Evolutionary conservation across 35 echinoderm and acorn worm species (phyloP).

Genomic region (Chiridota heheva): DNA sequence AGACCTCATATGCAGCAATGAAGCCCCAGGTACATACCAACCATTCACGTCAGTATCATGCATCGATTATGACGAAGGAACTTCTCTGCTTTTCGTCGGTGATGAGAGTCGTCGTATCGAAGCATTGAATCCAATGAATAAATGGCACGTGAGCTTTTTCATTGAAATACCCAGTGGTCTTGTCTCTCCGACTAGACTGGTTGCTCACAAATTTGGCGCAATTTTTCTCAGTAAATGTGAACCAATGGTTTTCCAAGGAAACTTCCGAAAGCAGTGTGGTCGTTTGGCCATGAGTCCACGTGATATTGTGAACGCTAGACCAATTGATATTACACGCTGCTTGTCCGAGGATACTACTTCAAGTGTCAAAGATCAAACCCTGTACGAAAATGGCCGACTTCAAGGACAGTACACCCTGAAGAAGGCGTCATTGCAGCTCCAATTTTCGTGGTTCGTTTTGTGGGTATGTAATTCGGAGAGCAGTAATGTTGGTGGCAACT

Average conservation of each 20-base stretch:
- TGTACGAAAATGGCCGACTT: slow-evolving; percentile 9
- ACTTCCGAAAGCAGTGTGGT: slow-evolving; percentile 36
- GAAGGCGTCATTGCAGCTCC: neutral
- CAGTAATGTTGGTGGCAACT: neutral
- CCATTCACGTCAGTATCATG: neutral
- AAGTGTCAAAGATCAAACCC: neutral
- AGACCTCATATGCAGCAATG: neutral
- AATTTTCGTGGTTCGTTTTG: slow-evolving; percentile 42
- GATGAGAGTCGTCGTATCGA: slow-evolving; percentile 2
- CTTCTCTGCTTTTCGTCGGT: slow-evolving; percentile 30
- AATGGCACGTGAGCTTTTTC: slow-evolving; percentile 6
- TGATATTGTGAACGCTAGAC: slow-evolving; percentile 24
- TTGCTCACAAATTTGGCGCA: slow-evolving; percentile 12
- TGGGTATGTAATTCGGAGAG: neutral
- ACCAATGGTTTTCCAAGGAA: slow-evolving; percentile 33
- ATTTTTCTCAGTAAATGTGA: slow-evolving; percentile 25
- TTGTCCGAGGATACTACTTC: neutral
- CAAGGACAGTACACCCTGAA: slow-evolving; percentile 34
- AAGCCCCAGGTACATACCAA: slow-evolving; percentile 5
- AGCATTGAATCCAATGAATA: slow-evolving; percentile 9
- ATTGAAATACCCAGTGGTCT: slow-evolving; percentile 32
- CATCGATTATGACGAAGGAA: slow-evolving; percentile 28
- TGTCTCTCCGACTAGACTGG: slow-evolving; percentile 11
- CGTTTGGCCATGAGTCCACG: slow-evolving; percentile 18
- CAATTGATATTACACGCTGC: neutral